A percentile compares a stretch with the other conserved stretches of the same genome.
Conservation (phyloP, 2,113 vertebrate species). For the Azemiops feae region DNA sequence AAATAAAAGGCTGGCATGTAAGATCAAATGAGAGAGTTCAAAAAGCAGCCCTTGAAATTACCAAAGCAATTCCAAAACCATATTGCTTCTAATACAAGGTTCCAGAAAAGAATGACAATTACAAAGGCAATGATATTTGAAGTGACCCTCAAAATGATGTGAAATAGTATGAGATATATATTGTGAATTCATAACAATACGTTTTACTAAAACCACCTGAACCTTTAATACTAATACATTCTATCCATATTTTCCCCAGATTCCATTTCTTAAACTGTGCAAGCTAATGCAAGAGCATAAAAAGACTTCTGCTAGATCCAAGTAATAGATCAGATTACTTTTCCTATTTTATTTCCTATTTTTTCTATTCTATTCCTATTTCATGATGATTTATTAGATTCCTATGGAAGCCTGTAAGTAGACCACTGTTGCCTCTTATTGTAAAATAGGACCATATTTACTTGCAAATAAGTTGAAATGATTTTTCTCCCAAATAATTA, state of each 20-base stretch:
- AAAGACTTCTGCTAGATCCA: not conserved
- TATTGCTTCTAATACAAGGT: slow-evolving; percentile 24
- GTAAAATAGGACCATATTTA: not conserved
- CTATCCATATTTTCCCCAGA: not conserved
- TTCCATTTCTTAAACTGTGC: not conserved
- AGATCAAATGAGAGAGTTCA: slow-evolving; percentile 33
- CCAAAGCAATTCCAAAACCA: slow-evolving; percentile 36
- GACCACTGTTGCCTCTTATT: not conserved
- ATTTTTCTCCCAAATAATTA: not conserved
- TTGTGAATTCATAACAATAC: not conserved
- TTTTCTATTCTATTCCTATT: not conserved
- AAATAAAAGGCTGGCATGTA: slow-evolving; percentile 24
- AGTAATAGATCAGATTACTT: not conserved
- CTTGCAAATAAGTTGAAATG: not conserved
- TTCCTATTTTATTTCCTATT: not conserved
- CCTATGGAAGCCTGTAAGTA: not conserved
- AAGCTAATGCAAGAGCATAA: not conserved
- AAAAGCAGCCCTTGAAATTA: slow-evolving; percentile 31
- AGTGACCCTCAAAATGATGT: not conserved
- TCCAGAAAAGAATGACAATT: slow-evolving; percentile 36
- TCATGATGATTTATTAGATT: not conserved
- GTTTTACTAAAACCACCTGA: not conserved
- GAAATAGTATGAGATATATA: not conserved
- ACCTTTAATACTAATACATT: not conserved
- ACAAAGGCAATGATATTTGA: slow-evolving; percentile 2